Conservation (phyloP, 2,113 vertebrate genomes). For the Notarius lentiginosus region DNA sequence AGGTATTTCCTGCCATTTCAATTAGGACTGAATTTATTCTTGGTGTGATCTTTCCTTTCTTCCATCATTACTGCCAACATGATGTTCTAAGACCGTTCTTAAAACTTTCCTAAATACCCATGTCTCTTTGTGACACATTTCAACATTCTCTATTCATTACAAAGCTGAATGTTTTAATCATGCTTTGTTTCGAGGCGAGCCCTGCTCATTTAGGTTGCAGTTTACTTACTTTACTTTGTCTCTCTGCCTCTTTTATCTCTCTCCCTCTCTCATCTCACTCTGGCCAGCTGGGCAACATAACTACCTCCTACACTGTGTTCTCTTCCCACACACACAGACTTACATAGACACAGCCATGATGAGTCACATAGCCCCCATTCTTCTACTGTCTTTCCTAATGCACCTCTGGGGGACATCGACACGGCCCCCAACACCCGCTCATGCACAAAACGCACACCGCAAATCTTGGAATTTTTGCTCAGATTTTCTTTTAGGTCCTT, state of each 20-base stretch:
- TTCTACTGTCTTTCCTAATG: slow-evolving; percentile 71
- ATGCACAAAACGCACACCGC: slow-evolving; percentile 33
- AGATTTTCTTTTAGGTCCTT: slow-evolving; percentile 24
- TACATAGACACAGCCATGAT: slow-evolving; percentile 61
- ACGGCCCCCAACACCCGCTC: slow-evolving; percentile 49
- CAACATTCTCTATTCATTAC: slow-evolving; percentile 44
- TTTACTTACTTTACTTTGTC: slow-evolving; percentile 38
- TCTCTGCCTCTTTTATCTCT: slow-evolving; percentile 20
- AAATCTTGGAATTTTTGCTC: neutral
- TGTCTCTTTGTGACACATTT: slow-evolving; percentile 49
- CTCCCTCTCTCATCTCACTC: slow-evolving; percentile 45
- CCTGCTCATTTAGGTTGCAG: slow-evolving; percentile 33
- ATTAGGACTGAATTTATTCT: slow-evolving; percentile 32
- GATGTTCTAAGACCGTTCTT: slow-evolving; percentile 24
- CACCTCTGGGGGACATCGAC: slow-evolving; percentile 64
- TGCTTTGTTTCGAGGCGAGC: slow-evolving; percentile 30
- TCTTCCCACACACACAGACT: slow-evolving; percentile 56
- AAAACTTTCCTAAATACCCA: slow-evolving; percentile 37
- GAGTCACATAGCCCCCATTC: slow-evolving; percentile 74
- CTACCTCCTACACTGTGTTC: slow-evolving; percentile 54
- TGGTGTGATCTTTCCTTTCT: neutral
- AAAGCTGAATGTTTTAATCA: slow-evolving; percentile 49
- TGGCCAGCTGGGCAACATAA: slow-evolving; percentile 55
- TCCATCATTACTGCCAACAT: slow-evolving; percentile 34
- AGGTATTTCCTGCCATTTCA: slow-evolving; percentile 11